A percentile compares a stretch with the other conserved stretches of the same genome.
Conservation (phyloP, 1,140 invertebrate species). For the Drosophila tsacasi region DNA sequence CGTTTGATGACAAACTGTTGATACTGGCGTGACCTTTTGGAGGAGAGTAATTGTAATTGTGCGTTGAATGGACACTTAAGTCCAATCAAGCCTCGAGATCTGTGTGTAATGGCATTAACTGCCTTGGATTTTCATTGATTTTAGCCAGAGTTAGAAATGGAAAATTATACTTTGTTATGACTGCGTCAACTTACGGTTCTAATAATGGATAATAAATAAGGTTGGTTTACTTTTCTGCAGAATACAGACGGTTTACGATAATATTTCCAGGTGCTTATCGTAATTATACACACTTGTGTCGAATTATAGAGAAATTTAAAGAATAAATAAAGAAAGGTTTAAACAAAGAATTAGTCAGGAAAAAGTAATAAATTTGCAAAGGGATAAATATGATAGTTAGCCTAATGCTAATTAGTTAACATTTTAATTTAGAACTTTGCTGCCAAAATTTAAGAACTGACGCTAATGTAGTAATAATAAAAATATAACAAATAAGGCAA, state of each 20-base stretch:
- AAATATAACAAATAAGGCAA: neutral
- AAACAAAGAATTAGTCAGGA: neutral
- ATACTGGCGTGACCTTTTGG: constrained; percentile 42
- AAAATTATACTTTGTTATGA: constrained; percentile 17
- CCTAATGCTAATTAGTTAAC: neutral
- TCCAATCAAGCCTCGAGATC: constrained; percentile 27
- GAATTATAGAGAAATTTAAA: neutral
- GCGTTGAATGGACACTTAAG: constrained; percentile 19
- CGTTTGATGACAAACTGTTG: constrained; percentile 35
- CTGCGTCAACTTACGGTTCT: neutral
- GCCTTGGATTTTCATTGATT: constrained; percentile 35
- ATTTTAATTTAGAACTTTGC: neutral
- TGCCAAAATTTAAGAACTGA: neutral
- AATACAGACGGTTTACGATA: constrained; percentile 4
- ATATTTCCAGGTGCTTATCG: constrained; percentile 4
- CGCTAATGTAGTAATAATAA: neutral
- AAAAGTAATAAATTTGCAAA: neutral
- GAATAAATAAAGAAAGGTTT: neutral
- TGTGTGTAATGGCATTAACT: constrained; percentile 15
- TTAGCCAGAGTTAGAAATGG: neutral
- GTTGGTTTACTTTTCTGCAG: constrained; percentile 6
- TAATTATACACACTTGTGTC: neutral
- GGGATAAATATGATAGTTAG: neutral
- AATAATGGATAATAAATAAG: constrained; percentile 10
- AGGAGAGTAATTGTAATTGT: constrained; percentile 43